Percentiles rank a stretch among this genome's conserved stretches.
phyloP scores from a whole-genome alignment of 2,888 invertebrate genomes.

The Temnothorax unifasciatus region DNA sequence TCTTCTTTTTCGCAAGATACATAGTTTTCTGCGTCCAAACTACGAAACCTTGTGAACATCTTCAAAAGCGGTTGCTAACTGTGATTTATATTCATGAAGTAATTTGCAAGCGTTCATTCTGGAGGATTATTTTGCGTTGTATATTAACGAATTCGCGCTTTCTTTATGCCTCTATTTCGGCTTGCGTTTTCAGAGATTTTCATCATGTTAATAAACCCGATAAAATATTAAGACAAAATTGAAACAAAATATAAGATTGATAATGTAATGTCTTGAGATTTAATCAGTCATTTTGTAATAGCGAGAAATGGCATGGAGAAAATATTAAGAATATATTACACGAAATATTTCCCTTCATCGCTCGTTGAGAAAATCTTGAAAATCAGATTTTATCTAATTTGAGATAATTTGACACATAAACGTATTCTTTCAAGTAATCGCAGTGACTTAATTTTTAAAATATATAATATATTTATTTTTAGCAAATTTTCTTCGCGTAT shows the following conservation, averaged over 20 bases:
- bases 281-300: background rate
- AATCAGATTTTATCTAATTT: constrained; percentile 1
- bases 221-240: background rate
- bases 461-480: background rate
- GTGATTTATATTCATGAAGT: constrained; percentile 40
- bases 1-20: constrained; percentile 5
- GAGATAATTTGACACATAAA: background rate
- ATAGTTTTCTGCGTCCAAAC: background rate
- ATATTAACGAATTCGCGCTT: constrained; percentile 26
- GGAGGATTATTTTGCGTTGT: constrained; percentile 3
- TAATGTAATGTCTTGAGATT: constrained; percentile 1
- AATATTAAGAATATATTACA: background rate
- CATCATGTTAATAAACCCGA: background rate
- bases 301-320: background rate
- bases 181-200: background rate
- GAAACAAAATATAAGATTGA: background rate
- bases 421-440: background rate
- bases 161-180: background rate
- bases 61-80: constrained; percentile 37
- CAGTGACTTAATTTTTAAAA: background rate
- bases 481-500: background rate
- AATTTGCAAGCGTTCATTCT: constrained; percentile 34
- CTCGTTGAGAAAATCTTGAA: background rate
- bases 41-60: constrained; percentile 36
- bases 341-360: background rate